Base-by-base conservation (phyloP, 2,113 vertebrate genomes). In the Bufo gargarizans region DNA sequence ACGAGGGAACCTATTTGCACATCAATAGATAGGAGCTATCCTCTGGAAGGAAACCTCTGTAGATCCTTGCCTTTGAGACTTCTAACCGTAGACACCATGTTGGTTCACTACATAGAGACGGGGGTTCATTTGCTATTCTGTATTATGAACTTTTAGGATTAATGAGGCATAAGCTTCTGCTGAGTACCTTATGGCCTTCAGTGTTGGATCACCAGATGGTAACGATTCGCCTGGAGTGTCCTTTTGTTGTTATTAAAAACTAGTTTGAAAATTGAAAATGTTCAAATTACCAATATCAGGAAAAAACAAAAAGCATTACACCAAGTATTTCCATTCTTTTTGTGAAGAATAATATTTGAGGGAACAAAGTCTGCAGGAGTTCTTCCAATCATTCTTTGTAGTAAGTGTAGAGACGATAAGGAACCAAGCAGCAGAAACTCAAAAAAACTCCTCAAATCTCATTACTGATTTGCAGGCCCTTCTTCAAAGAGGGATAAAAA, bases 111-210 rank as follows among this genome's bases (percentile, higher is more conserved):
- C 13, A 79, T 14, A 86, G 74, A 22, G 55, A 78, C 85, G 78
- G 65, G 85, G 49, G 77, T 61, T 86, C 85, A 86, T 79, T 79
- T 86, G 77, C 59, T 53, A 87, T 87, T 43, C 86, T n/a, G 77
- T 45, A 20, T 72, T 87, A 81, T 81, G 58, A 81, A 87, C 63
- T 87, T 87, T 87, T 71, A 81, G 77, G 65, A 49, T 74, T 87
- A 87, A 87, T 87, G 86, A 87, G 77, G 86, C 86, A 81, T 87
- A 58, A 71, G 55, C 47, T 55, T 53, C 77, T 81, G 77, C 86
- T 87, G 77, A 87, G 86, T 58, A 69, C 86, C 86, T 87, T 87
- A 87, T 87, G 86, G 77, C 78, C 86, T 82, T 81, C 77, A 56
- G 14, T 81, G 33, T 65, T 81, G 65, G 61, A 81, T 87, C 56